Base-by-base conservation (phyloP, 2,888 invertebrate species). In the Chrysolina oricalcia region DNA sequence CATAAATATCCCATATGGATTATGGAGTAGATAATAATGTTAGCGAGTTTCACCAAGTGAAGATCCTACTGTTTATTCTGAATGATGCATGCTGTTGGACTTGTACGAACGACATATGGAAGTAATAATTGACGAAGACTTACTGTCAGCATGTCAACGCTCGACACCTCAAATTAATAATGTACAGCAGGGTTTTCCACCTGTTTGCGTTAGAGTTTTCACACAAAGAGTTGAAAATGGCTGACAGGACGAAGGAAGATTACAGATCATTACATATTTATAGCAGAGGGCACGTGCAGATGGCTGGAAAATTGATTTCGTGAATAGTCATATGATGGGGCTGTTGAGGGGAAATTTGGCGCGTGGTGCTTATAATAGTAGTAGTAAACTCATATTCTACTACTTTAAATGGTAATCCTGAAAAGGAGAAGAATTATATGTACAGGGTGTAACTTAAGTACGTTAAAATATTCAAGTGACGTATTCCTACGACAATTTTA, bases 101-200 rank as follows among this genome's bases (percentile, higher is more conserved):
- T 75, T 79, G 73, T 73, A 17, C 46, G 43, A 53, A 75, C 76
- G 75, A 75, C 75, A 72, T 74, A 76, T 76, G 77, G 77, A 78
- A 78, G 79, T 81, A 78, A 82, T 82, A 82, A 83, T 83, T 82
- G 82, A 83, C 82, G 81, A 76, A 79, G 78, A 74, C 70, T 56
- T 71, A 76, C 81, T 80, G 81, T 80, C 78, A 71, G 76, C 80
- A 76, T 73, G 79, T 77, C 78, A 75, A 53, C 78, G 63, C 75
- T 77, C 77, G 80, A 81, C 78, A 76, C 76, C 74, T 73, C 59
- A 70, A 74, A 74, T 76, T 76, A 74, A 70, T 74, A 72, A 73
- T 53, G 71, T 68, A 69, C 69, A 67, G 48, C 69, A 27, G 59
- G 64, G 75, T 75, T 77, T 75, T 76, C 78, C 76, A 78, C 78